Conservation (phyloP, 2,797 vertebrate species). For the Poecile montanus region DNA sequence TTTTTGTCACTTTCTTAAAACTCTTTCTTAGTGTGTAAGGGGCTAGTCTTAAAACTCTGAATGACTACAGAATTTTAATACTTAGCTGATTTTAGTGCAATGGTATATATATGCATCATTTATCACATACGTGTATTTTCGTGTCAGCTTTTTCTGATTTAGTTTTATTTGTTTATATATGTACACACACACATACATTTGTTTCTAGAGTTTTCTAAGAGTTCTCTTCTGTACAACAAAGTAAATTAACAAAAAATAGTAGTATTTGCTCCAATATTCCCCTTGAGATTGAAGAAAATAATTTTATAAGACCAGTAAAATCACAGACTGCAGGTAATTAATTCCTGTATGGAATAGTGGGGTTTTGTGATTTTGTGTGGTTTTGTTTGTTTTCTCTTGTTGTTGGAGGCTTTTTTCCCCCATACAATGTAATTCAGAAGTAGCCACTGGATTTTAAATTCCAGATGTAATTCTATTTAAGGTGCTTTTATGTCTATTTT, state of each 20-base stretch:
- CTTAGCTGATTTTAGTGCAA: neutral
- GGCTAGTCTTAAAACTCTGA: neutral
- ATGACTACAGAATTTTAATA: neutral
- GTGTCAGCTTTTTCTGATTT: neutral
- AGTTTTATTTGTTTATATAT: neutral
- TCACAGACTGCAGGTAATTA: neutral
- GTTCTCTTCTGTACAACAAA: neutral
- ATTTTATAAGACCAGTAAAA: neutral
- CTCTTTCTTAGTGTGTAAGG: neutral
- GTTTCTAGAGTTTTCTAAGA: neutral
- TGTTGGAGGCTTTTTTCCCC: neutral
- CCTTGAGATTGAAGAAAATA: neutral
- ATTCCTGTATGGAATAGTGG: neutral
- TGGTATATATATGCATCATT: neutral
- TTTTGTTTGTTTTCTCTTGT: neutral
- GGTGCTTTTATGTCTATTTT: neutral
- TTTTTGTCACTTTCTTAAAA: neutral
- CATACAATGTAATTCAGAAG: neutral
- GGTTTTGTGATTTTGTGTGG: neutral
- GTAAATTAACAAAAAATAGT: neutral
- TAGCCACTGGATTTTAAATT: neutral
- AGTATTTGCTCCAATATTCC: neutral
- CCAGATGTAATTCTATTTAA: neutral
- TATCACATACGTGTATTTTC: neutral
- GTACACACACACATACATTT: fast-evolving